These are phyloP conservation scores for Troilus luridus DNA, from an alignment of 2,888 invertebrate species.

Conservation along the genomic window DNA sequence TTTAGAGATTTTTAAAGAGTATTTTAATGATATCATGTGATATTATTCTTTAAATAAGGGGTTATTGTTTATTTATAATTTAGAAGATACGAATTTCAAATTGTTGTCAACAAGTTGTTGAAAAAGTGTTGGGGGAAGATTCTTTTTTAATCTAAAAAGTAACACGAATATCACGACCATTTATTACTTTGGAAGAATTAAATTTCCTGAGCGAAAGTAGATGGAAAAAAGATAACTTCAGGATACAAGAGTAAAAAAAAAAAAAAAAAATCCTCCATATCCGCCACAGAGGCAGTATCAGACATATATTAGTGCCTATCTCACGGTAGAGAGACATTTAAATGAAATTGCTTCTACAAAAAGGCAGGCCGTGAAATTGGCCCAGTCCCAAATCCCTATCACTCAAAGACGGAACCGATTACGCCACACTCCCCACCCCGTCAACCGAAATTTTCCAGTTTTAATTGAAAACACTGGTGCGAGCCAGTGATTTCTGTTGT, in stretches of 20 bases:
- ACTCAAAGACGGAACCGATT: constrained; percentile 43
- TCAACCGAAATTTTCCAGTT: neutral
- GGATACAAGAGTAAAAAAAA: neutral
- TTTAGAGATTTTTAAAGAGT: too few species aligned
- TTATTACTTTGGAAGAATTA: neutral
- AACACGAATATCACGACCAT: neutral
- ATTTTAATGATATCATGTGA: too few species aligned
- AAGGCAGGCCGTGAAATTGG: constrained; percentile 25
- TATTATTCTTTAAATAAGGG: too few species aligned
- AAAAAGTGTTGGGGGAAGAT: neutral
- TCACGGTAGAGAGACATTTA: constrained; percentile 26
- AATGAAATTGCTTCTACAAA: constrained; percentile 49
- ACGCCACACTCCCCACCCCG: neutral
- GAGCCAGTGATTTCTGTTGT: neutral
- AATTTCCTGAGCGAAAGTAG: neutral
- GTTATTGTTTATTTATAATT: too few species aligned
- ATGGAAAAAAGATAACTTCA: neutral
- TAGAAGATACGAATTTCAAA: too few species aligned
- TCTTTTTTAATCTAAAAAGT: neutral
- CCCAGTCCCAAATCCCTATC: constrained; percentile 40
- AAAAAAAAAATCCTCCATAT: neutral
- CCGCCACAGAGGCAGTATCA: neutral
- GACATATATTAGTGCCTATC: constrained; percentile 44
- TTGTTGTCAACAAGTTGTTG: neutral
- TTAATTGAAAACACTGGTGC: constrained; percentile 34